Conservation (phyloP, 2,113 vertebrate species). For the Tauraco erythrolophus region DNA sequence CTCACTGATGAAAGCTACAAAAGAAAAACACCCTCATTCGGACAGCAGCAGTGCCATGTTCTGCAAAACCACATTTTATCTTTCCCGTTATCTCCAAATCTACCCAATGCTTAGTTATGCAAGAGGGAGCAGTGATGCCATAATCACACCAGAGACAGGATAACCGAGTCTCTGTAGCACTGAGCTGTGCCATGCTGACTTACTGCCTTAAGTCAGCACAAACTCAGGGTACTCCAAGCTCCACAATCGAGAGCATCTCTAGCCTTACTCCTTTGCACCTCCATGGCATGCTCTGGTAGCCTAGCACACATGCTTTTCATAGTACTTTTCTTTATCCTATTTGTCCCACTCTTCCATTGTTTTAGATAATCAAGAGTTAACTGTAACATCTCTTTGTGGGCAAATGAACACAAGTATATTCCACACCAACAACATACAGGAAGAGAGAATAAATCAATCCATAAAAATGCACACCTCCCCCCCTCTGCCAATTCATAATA, state of each 20-base stretch:
- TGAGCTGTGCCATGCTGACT: neutral
- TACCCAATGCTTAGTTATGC: neutral
- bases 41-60: neutral
- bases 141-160: neutral
- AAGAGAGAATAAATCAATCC: neutral
- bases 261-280: neutral
- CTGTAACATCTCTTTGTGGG: neutral
- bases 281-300: neutral
- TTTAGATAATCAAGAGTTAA: neutral
- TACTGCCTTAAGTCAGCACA: neutral
- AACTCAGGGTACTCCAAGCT: neutral
- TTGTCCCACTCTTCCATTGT: neutral
- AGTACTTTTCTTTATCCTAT: neutral
- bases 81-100: neutral
- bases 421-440: neutral
- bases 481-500: neutral
- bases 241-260: neutral
- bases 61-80: neutral
- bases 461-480: neutral
- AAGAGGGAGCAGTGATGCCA: neutral
- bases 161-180: neutral
- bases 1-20: conserved; percentile 72
- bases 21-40: conserved; percentile 52
- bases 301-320: neutral
- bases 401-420: neutral